Conservation (phyloP, 2,113 vertebrate genomes). For the Bos indicus region DNA sequence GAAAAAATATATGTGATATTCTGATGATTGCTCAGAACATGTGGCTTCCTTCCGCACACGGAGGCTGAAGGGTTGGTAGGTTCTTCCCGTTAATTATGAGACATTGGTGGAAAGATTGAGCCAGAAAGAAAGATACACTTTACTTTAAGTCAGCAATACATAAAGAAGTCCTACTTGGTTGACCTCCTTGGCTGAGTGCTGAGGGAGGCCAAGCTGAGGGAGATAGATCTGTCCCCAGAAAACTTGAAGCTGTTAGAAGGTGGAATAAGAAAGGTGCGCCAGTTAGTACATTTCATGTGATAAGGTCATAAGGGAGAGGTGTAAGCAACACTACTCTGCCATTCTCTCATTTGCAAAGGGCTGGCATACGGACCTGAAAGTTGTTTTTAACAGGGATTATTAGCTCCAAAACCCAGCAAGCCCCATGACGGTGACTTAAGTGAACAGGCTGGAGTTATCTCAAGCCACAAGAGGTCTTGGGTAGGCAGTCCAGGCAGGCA, state of each 20-base stretch:
- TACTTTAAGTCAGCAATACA: neutral
- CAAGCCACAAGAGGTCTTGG: neutral
- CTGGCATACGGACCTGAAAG: neutral
- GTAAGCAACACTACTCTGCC: neutral
- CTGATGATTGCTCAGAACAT: constrained; percentile 66
- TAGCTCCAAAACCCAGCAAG: neutral
- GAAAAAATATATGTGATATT: constrained; percentile 64
- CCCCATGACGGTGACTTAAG: neutral
- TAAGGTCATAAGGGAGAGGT: neutral
- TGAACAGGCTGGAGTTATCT: neutral
- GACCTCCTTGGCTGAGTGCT: neutral
- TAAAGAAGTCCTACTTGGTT: neutral
- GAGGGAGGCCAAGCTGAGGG: neutral
- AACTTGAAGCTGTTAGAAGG: neutral
- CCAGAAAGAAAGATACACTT: constrained; percentile 43
- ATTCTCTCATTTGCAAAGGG: neutral
- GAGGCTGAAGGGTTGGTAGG: constrained; percentile 44
- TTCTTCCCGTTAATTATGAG: constrained; percentile 64
- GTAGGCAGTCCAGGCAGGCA: neutral
- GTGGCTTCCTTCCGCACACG: constrained; percentile 34
- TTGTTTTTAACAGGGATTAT: neutral
- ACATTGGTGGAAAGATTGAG: neutral
- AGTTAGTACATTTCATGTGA: neutral
- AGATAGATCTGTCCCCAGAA: neutral
- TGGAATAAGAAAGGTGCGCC: neutral